phyloP scores from a whole-genome alignment of 2,888 invertebrate species.

The Stenodera caucasica region DNA sequence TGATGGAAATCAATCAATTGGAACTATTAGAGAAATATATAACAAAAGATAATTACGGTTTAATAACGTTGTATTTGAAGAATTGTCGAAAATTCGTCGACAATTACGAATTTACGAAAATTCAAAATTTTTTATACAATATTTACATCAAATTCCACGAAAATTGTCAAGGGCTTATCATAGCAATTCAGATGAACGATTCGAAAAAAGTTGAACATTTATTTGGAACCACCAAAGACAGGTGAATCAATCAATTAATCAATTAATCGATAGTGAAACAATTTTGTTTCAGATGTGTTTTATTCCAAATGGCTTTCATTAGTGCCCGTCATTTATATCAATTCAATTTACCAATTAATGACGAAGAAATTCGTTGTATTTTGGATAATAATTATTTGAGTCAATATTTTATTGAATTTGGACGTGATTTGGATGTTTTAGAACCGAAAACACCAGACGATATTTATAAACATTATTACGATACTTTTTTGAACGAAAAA shows the following conservation, averaged over 20 bases:
- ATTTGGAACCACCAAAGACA: slow-evolving; percentile 81
- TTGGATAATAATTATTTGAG: slow-evolving; percentile 93
- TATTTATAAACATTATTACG: slow-evolving; percentile 80
- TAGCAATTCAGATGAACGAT: slow-evolving; percentile 89
- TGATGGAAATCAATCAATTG: slow-evolving; percentile 95
- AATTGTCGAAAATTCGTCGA: slow-evolving; percentile 92
- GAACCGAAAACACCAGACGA: slow-evolving; percentile 99
- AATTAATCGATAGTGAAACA: not conserved
- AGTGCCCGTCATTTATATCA: slow-evolving; percentile 92
- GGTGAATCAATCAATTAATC: slow-evolving; percentile 67
- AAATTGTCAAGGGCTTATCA: slow-evolving; percentile 84
- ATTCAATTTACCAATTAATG: slow-evolving; percentile 71
- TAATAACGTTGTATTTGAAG: slow-evolving; percentile 91
- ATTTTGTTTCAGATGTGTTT: slow-evolving; percentile 64
- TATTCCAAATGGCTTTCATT: slow-evolving; percentile 96
- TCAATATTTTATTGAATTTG: slow-evolving; percentile 89
- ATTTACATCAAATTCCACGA: slow-evolving; percentile 87
- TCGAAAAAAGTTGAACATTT: slow-evolving; percentile 78
- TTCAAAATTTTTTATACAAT: slow-evolving; percentile 72
- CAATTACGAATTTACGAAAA: slow-evolving; percentile 85
- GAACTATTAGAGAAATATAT: slow-evolving; percentile 65
- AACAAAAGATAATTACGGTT: slow-evolving; percentile 83
- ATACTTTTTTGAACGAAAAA: slow-evolving; percentile 68
- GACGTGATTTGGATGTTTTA: slow-evolving; percentile 96
- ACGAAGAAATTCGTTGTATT: slow-evolving; percentile 86